These are phyloP conservation scores for Emydura subglobosa DNA, from an alignment of 2,113 vertebrate genomes.

Conservation along the genomic window DNA sequence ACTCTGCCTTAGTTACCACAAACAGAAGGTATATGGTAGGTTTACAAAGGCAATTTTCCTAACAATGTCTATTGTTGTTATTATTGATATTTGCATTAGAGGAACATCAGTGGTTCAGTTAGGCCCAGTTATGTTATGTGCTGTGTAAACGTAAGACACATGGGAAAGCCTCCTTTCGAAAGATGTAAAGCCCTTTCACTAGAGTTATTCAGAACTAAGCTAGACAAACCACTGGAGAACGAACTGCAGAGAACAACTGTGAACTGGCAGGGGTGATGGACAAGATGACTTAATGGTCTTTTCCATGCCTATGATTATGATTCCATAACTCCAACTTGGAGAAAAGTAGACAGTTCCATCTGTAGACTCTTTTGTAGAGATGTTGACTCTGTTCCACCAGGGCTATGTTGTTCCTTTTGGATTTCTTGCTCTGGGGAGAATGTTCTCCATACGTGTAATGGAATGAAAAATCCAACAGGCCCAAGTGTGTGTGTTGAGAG, in stretches of 20 bases:
- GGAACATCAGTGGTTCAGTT: neutral
- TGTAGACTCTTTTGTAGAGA: constrained; percentile 22
- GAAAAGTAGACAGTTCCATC: constrained; percentile 23
- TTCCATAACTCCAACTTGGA: constrained; percentile 9
- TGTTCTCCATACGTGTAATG: neutral
- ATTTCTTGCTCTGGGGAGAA: neutral
- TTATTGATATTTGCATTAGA: neutral
- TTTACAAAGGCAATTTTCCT: neutral
- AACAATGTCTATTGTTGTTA: neutral
- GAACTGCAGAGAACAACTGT: neutral
- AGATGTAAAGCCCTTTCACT: neutral
- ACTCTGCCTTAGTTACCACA: neutral
- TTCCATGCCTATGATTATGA: constrained; percentile 35
- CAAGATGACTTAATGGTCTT: constrained; percentile 47
- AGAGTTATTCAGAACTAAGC: constrained; percentile 12
- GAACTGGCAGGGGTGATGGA: constrained; percentile 51
- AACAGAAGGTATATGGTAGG: neutral
- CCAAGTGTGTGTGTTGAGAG: neutral
- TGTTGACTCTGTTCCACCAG: neutral
- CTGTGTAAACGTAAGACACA: neutral
- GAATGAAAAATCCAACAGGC: neutral
- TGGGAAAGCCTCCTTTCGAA: neutral
- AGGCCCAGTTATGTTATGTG: neutral
- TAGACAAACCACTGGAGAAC: neutral
- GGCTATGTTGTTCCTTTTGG: neutral